Evolutionary conservation across 2,797 vertebrate species (phyloP).

Genomic region (Tokudaia muenninki): DNA sequence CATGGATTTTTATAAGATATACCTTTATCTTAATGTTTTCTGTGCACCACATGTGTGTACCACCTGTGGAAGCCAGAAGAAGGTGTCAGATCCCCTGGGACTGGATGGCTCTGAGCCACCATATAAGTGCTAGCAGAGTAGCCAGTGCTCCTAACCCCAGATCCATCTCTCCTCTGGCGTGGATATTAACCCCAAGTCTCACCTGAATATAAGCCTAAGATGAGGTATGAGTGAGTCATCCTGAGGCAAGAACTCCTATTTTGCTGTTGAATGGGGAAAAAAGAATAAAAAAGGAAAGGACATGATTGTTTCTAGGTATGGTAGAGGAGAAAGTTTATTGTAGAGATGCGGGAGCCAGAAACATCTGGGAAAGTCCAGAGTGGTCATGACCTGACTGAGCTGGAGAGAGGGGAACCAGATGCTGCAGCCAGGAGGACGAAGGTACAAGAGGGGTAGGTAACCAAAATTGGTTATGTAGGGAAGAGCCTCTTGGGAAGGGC

Average conservation of each 20-base stretch:
- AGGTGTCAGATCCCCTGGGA: background rate
- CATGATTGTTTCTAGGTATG: background rate
- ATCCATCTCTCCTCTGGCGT: background rate
- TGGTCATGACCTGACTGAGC: background rate
- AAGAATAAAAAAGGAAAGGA: background rate
- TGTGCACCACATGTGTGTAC: background rate
- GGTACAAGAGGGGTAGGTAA: background rate
- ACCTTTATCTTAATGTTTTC: background rate
- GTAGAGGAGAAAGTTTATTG: background rate
- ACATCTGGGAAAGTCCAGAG: background rate
- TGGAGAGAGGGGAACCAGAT: background rate
- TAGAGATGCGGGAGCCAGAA: background rate
- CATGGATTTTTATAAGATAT: background rate
- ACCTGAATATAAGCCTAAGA: constrained; percentile 42
- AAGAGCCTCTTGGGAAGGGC: background rate
- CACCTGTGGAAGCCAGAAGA: background rate
- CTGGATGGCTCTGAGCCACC: background rate
- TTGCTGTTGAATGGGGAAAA: background rate
- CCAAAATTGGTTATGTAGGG: background rate
- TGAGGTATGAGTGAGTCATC: constrained; percentile 1
- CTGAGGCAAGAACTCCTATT: constrained; percentile 11
- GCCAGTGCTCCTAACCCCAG: background rate
- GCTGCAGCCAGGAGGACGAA: background rate
- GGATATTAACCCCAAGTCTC: background rate
- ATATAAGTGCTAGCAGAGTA: background rate